Conservation (phyloP, 2,888 invertebrate species). For the Adineta ricciae region DNA sequence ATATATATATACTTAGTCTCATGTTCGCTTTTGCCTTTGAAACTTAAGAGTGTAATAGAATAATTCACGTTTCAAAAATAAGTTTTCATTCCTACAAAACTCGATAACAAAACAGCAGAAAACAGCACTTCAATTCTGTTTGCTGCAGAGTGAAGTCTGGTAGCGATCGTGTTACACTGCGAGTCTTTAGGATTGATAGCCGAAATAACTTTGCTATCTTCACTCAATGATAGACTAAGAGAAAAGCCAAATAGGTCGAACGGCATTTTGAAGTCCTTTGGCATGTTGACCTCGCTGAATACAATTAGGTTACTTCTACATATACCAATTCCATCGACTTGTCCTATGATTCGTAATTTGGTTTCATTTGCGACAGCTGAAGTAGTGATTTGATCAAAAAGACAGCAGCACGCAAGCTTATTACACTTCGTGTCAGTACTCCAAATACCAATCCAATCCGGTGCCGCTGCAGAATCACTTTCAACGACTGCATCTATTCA, state of each 20-base stretch:
- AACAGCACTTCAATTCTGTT: neutral
- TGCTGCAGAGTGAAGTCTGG: neutral
- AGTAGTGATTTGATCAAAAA: neutral
- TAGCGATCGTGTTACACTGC: neutral
- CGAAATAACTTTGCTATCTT: neutral
- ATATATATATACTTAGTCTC: too few species aligned
- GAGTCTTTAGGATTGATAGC: neutral
- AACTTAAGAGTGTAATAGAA: too few species aligned
- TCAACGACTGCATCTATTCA: neutral
- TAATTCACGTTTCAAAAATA: neutral
- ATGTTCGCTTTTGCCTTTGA: too few species aligned
- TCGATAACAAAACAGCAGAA: neutral
- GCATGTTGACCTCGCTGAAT: neutral
- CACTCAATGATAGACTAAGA: neutral
- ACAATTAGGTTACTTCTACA: neutral
- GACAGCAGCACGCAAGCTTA: neutral
- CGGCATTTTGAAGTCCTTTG: neutral
- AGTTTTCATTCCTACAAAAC: neutral
- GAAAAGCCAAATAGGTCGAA: neutral
- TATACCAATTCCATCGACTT: neutral
- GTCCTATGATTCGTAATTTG: neutral
- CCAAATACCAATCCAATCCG: neutral
- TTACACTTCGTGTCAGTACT: neutral
- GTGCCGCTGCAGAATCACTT: neutral
- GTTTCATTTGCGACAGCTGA: neutral